Base-by-base conservation (phyloP, 2,113 vertebrate species). In the Redunca redunca region DNA sequence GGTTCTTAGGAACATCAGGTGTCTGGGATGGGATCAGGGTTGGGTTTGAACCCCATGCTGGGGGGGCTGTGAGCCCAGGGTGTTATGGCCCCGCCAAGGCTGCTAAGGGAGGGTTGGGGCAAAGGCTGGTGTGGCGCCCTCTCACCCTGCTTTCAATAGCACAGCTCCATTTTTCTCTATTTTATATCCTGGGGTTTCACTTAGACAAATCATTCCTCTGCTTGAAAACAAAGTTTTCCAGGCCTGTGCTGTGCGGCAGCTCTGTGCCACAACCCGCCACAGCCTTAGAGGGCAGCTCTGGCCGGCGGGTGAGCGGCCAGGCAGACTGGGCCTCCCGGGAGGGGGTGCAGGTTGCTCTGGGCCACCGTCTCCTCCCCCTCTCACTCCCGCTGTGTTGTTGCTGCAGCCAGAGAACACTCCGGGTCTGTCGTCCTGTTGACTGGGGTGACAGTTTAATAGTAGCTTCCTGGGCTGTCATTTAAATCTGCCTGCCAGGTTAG, bases 401-500 rank as follows among this genome's bases (percentile, higher is more conserved):
- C 95, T 91, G 90, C 95, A 96, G 98, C 96, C 98, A 98, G 97
- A 97, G 98, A 99, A 99, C 98, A 98, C 98, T 98, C 93, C 2
- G 92, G 97, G 98, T 98, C 98, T 98, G 98, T 98, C 86, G 95
- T 90, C 94, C 98, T 67, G 96, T 98, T 99, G 98, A 99, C 99
- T 98, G 83, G 96, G 98, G 97, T 98, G 98, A 99, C 99, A 98
- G 98, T 99, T 99, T 99, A 99, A 98, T 99, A 98, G 98, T 97
- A 98, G 98, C 98, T 99, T 99, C 99, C 99, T 99, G 98, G 98
- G 98, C 99, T 99, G 99, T 99, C 99, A 98, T 98, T 99, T 98
- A 97, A 98, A 98, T 98, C 98, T 98, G 99, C 98, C 98, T 98
- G 98, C 98, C 98, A 98, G 93, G 98, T 98, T 98, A 96, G 98